Evolutionary conservation across 2,113 vertebrate genomes (phyloP), one percentile per base, ranked within the genome.

Genomic region (Steatornis caripensis): DNA sequence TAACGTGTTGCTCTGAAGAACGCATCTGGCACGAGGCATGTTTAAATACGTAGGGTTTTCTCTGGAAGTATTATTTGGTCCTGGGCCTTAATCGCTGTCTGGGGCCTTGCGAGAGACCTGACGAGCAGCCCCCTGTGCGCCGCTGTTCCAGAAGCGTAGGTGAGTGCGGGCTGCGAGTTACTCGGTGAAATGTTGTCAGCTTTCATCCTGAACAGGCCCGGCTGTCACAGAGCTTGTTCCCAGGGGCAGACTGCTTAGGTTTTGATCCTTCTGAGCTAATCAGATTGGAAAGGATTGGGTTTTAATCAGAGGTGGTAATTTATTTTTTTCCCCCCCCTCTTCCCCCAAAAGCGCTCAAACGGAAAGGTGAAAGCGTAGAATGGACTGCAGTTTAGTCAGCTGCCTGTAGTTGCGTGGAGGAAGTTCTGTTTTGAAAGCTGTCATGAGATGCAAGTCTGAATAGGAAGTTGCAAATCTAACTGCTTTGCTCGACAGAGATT

Each of bases 1-100:
- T 37, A 15, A 36, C 18, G 0, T 0, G 0, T 51, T 41, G 64
- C 66, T 53, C 0, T 3, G 0, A 22, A 5, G 23, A 15, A 3
- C 3, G 2, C 4, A 0, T 12, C 0, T 5, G 10, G 16, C 10
- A 3, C 3, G 29, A 70, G 62, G 26, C 17, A 1, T 5, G 23
- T 43, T 82, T 29, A 51, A 30, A 21, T 29, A 4, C 0, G 7
- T 49, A 5, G 14, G 14, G 3, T 78, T 84, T 46, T 41, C 57
- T 70, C 41, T 57, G 36, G 15, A 69, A 55, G 19, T 10, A 6
- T 10, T 71, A 2, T 55, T 72, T 58, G 20, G 6, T 79, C 18
- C 11, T 53, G 80, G 72, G 30, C 36, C 39, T 75, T 20, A 29
- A 2, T 58, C 1, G 3, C 36, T 49, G 3, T 11, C 23, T n/a